phyloP scores from a whole-genome alignment of 2,113 vertebrate genomes.

The Otus sunia region DNA sequence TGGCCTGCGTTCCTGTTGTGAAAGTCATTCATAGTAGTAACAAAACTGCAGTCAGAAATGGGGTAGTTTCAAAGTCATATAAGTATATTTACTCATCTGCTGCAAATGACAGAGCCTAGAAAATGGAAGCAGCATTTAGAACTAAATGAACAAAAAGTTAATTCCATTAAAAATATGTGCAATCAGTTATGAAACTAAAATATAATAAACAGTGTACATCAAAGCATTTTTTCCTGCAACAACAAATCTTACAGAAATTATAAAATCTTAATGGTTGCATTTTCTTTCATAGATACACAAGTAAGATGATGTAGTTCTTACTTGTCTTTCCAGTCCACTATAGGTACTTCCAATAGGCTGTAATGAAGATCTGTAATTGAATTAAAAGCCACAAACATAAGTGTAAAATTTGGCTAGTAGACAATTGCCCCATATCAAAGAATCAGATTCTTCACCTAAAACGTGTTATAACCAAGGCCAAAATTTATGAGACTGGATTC shows the following conservation, averaged over 20 bases:
- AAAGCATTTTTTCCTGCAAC: background rate
- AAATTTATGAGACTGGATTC: background rate
- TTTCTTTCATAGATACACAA: background rate
- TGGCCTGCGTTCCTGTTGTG: slow-evolving; percentile 81
- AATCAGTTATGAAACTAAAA: slow-evolving; percentile 29
- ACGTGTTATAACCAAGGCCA: background rate
- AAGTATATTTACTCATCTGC: slow-evolving; percentile 55
- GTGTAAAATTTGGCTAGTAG: background rate
- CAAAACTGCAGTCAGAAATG: slow-evolving; percentile 70
- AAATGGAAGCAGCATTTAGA: background rate
- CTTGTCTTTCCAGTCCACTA: background rate
- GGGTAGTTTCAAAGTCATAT: slow-evolving; percentile 79
- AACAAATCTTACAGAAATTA: background rate
- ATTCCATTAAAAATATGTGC: background rate
- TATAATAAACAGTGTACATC: background rate
- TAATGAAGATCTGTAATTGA: background rate
- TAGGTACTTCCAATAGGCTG: background rate
- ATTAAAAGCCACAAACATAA: background rate
- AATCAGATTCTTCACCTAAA: background rate
- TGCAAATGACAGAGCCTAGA: slow-evolving; percentile 35
- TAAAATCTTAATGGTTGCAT: background rate
- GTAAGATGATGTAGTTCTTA: background rate
- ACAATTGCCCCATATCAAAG: background rate
- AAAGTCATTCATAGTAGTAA: slow-evolving; percentile 79
- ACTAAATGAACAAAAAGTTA: background rate